Conservation (phyloP, 2,888 invertebrate genomes). For the Saturnia japonica region DNA sequence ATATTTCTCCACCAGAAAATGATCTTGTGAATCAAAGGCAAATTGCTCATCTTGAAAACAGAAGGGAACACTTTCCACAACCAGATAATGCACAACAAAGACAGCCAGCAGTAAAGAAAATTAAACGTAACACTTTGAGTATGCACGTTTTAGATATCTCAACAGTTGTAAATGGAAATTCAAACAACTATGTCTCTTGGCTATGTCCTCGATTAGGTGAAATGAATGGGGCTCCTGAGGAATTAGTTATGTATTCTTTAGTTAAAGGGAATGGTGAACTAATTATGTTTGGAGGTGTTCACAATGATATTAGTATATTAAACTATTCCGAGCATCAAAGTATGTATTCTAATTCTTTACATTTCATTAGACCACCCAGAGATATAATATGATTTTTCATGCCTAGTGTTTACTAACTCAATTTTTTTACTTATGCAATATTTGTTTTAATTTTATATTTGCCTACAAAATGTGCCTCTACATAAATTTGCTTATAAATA, state of each 20-base stretch:
- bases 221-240: constrained; percentile 89
- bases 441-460: constrained; percentile 20
- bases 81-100: constrained; percentile 56
- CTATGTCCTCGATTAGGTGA: constrained; percentile 85
- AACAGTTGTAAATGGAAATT: constrained; percentile 84
- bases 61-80: constrained; percentile 60
- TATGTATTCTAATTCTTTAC: constrained; percentile 89
- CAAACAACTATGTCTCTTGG: constrained; percentile 86
- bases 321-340: constrained; percentile 81
- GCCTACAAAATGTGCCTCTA: constrained; percentile 7
- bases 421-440: constrained; percentile 25
- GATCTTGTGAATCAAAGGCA: constrained; percentile 76
- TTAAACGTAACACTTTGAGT: constrained; percentile 86
- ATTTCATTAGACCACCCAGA: constrained; percentile 88
- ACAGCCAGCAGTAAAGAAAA: constrained; percentile 80
- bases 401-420: constrained; percentile 15
- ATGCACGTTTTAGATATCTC: constrained; percentile 94
- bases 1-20: constrained; percentile 64
- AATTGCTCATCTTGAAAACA: constrained; percentile 71
- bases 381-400: constrained; percentile 82
- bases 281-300: constrained; percentile 97
- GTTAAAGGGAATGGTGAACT: constrained; percentile 95
- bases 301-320: constrained; percentile 86
- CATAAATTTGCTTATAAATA: constrained; percentile 8
- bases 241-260: constrained; percentile 94